Evolutionary conservation across 2,797 vertebrate genomes (phyloP).

Genomic region (Crocidura indochinensis): DNA sequence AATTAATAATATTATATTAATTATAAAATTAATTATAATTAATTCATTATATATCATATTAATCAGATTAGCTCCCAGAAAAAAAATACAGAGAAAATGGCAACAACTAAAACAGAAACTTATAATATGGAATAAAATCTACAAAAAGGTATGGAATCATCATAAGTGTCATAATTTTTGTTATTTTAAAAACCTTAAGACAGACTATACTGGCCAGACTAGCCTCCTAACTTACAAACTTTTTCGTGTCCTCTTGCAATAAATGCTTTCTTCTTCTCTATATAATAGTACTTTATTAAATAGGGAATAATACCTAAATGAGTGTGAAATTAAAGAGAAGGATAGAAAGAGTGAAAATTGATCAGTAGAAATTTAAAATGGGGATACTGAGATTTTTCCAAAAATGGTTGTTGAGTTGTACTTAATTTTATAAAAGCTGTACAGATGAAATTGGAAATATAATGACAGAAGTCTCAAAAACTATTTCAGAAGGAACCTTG

Average conservation of each 20-base stretch:
- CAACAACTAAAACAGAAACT: background rate
- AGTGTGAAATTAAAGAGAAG: background rate
- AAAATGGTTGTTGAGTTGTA: background rate
- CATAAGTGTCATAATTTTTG: background rate
- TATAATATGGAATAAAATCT: slow-evolving; percentile 4
- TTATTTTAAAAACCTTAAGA: too few relatives aligned
- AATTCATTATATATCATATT: background rate
- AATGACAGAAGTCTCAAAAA: background rate
- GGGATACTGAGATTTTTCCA: background rate
- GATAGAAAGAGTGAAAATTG: background rate
- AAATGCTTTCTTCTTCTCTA: too few relatives aligned
- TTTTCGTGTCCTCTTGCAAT: too few relatives aligned
- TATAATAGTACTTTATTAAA: too few relatives aligned
- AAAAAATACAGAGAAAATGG: background rate
- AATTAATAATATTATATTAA: background rate
- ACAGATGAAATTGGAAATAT: background rate
- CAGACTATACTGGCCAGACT: too few relatives aligned
- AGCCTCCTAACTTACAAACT: too few relatives aligned
- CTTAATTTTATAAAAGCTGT: background rate
- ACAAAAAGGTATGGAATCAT: background rate
- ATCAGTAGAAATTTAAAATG: background rate
- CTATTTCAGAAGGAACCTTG: background rate
- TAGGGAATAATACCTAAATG: background rate
- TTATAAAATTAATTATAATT: background rate
- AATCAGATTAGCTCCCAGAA: background rate